A percentile compares a stretch with the other conserved stretches of the same genome.
Evolutionary conservation across 2,797 vertebrate genomes (phyloP).

Genomic region (Eurystomus glaucurus): DNA sequence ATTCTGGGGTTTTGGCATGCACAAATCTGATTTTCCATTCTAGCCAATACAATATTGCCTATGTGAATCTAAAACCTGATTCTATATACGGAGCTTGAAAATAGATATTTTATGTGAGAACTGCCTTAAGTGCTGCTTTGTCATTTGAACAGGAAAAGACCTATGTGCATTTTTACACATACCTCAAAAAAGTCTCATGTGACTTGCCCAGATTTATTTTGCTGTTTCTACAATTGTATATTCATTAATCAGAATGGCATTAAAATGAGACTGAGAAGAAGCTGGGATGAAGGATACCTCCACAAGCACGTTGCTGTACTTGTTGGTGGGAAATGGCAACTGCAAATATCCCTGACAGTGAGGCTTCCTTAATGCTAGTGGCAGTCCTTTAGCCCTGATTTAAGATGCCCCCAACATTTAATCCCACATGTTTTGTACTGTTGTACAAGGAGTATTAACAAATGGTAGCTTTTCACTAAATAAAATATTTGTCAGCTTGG

Average conservation of each 20-base stretch:
- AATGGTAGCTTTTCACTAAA: neutral
- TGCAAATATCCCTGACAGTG: neutral
- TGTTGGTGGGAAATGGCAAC: neutral
- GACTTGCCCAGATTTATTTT: neutral
- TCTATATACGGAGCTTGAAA: neutral
- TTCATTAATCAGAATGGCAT: neutral
- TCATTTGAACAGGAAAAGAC: neutral
- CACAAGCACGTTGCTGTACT: neutral
- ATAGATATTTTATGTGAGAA: neutral
- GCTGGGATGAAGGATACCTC: neutral
- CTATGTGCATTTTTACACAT: neutral
- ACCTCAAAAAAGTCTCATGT: neutral
- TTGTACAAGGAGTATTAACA: neutral
- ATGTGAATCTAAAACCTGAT: neutral
- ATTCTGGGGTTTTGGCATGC: neutral
- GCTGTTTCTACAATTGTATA: rapidly evolving
- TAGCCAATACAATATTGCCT: neutral
- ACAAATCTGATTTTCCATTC: neutral
- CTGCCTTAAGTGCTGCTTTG: neutral
- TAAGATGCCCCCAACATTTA: neutral
- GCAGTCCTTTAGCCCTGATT: neutral
- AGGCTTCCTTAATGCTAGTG: neutral
- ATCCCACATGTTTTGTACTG: neutral
- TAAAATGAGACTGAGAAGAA: neutral
- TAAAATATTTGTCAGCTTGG: neutral